phyloP scores from a whole-genome alignment of 2,797 vertebrate genomes.

The Sebastes aleutianus region DNA sequence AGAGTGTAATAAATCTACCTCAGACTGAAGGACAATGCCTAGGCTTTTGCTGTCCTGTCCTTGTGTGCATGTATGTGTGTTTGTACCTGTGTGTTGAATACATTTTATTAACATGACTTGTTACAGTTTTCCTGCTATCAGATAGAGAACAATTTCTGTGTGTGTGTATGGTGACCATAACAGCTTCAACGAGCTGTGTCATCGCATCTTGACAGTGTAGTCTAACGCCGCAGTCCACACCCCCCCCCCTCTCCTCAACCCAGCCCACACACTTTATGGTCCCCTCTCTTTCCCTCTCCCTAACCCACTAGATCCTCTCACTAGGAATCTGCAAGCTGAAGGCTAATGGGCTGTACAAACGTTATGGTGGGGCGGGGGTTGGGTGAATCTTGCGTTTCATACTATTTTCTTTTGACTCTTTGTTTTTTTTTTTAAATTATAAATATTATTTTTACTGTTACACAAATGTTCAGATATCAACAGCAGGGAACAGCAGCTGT shows the following conservation, averaged over 20 bases:
- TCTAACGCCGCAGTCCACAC: conserved; percentile 37
- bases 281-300: conserved; percentile 1
- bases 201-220: conserved; percentile 27
- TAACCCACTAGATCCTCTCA: background rate
- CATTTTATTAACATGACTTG: background rate
- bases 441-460: background rate
- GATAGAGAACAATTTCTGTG: background rate
- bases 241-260: background rate
- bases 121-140: background rate
- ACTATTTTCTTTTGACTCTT: background rate
- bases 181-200: conserved; percentile 44
- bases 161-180: background rate
- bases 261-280: background rate
- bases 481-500: background rate
- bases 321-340: background rate
- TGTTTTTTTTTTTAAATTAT: background rate
- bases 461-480: background rate
- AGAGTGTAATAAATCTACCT: background rate
- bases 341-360: background rate
- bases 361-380: background rate
- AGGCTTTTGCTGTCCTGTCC: background rate
- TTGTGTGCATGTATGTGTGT: conserved; percentile 1
- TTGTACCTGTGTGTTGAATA: background rate
- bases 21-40: background rate
- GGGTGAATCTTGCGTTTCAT: background rate